Evolutionary conservation across 2,888 invertebrate genomes (phyloP).

Genomic region (Cylindroiulus punctatus): DNA sequence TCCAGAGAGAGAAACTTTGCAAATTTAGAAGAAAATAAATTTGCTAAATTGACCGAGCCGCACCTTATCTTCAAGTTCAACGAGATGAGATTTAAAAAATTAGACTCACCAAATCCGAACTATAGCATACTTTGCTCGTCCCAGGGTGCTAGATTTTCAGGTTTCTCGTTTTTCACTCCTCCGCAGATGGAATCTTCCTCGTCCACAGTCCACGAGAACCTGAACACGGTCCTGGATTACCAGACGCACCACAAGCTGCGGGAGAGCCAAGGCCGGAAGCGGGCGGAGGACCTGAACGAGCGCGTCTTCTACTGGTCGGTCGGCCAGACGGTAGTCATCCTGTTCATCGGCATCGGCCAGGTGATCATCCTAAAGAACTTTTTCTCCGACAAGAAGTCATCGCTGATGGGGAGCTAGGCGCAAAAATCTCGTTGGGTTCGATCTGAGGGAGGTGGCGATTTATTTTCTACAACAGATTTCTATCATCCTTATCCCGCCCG

Average conservation of each 20-base stretch:
- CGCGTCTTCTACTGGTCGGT: constrained; percentile 93
- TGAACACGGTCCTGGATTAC: constrained; percentile 89
- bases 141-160: no score
- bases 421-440: background rate
- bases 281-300: constrained; percentile 96
- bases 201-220: constrained; percentile 86
- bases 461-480: background rate
- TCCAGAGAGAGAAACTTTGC: no score
- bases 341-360: constrained; percentile 88
- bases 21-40: no score
- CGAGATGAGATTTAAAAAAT: no score
- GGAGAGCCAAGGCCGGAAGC: constrained; percentile 92
- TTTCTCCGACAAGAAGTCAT: constrained; percentile 77
- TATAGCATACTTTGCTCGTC: no score
- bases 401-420: background rate
- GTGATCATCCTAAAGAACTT: constrained; percentile 91
- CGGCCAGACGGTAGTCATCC: constrained; percentile 84
- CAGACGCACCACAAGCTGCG: constrained; percentile 96
- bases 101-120: no score
- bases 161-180: background rate
- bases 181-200: constrained; percentile 91
- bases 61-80: no score
- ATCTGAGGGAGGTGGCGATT: background rate
- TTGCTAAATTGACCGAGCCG: no score
- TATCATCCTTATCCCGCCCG: background rate